These are phyloP conservation scores for Hexactinellida sp. DNA, from an alignment of 37 sponge, comb jelly and placozoan species.

Conservation along the genomic window DNA sequence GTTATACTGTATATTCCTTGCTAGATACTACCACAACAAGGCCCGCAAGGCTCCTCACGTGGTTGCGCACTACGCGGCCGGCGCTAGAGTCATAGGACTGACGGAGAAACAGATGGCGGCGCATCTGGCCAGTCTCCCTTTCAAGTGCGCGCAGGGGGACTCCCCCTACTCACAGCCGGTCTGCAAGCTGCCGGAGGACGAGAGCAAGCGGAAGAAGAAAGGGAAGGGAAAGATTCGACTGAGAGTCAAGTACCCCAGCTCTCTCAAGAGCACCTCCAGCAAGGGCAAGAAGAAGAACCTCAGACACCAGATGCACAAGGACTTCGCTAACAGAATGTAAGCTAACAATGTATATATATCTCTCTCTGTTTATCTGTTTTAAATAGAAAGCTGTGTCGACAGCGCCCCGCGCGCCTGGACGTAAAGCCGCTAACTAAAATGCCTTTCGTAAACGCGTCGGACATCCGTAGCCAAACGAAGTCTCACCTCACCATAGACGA, in stretches of 20 bases:
- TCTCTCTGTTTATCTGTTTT: not conserved
- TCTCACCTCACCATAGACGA: constrained; percentile 39
- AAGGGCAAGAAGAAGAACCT: not conserved
- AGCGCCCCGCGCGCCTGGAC: not conserved
- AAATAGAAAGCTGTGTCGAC: not conserved
- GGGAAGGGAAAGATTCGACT: constrained; percentile 35
- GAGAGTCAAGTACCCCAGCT: constrained; percentile 14
- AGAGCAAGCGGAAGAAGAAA: not conserved
- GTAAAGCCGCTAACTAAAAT: not conserved
- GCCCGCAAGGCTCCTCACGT: constrained; percentile 61
- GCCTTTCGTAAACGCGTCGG: not conserved
- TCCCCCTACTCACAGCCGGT: constrained; percentile 69
- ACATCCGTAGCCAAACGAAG: not conserved
- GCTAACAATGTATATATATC: not conserved
- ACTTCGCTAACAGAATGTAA: not conserved
- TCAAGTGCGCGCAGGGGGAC: constrained; percentile 25
- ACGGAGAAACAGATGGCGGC: constrained; percentile 58
- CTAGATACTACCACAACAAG: constrained; percentile 25
- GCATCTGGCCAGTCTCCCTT: constrained; percentile 34
- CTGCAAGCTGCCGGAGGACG: not conserved
- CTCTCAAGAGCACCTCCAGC: not conserved
- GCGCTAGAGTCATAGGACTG: constrained; percentile 48
- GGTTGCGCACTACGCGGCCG: constrained; percentile 63
- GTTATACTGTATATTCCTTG: no score
- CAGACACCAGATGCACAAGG: not conserved